Conservation (phyloP, 1,140 invertebrate genomes). For the Cryptotermes secundus region DNA sequence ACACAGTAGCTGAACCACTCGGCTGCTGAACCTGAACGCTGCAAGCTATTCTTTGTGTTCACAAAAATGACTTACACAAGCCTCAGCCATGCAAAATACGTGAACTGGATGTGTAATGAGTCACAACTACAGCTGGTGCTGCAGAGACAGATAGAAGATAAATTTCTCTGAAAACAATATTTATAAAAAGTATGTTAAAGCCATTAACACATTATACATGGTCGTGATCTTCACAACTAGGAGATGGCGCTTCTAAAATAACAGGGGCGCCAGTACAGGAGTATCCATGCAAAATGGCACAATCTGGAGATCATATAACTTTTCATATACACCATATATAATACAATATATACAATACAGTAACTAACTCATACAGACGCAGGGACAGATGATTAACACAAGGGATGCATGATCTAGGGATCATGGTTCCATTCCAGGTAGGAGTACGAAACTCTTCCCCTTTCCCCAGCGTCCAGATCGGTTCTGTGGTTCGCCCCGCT, state of each 20-base stretch:
- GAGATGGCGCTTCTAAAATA: not conserved
- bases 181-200: slow-evolving; percentile 19
- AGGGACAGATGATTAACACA: no score
- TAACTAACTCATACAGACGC: no score
- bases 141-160: not conserved
- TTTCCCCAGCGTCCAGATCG: no score
- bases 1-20: not conserved
- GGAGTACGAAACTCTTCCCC: no score
- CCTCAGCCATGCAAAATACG: not conserved
- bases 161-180: not conserved
- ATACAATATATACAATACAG: no score
- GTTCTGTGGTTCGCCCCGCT: no score
- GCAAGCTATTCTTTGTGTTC: not conserved
- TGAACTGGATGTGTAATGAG: not conserved
- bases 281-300: not conserved
- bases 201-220: not conserved
- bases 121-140: not conserved
- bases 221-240: not conserved
- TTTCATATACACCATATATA: no score
- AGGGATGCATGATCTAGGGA: no score
- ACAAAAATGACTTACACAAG: not conserved
- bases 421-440: no score
- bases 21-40: not conserved
- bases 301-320: no score
- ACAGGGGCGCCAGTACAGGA: not conserved